Evolutionary conservation across 1,140 invertebrate species (phyloP).

Genomic region (Macrostomum lignano): DNA sequence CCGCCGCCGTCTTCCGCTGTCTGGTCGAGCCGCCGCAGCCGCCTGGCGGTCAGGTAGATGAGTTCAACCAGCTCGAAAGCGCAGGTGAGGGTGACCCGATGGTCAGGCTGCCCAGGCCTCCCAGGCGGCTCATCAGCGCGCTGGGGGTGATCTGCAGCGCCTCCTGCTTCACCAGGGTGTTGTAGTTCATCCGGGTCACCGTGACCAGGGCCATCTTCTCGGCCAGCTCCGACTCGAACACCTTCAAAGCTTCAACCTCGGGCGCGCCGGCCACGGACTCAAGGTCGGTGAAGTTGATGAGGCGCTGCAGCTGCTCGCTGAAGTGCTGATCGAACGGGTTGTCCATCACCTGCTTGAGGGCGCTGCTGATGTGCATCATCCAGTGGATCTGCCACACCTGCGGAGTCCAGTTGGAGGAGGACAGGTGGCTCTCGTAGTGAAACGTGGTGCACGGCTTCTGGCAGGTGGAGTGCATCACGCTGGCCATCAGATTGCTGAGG

Average conservation of each 20-base stretch:
- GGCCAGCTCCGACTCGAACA: not conserved
- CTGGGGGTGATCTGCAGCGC: not conserved
- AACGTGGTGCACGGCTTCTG: not conserved
- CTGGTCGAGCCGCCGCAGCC: too few relatives aligned
- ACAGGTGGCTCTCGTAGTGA: not conserved
- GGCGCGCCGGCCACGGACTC: not conserved
- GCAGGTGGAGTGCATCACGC: too few relatives aligned
- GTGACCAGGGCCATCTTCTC: not conserved
- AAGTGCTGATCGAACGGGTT: too few relatives aligned
- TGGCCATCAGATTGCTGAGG: too few relatives aligned
- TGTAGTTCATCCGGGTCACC: not conserved
- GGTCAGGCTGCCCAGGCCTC: not conserved
- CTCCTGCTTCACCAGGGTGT: not conserved
- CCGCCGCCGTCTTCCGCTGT: too few relatives aligned
- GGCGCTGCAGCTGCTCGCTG: too few relatives aligned
- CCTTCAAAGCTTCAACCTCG: not conserved
- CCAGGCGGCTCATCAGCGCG: not conserved
- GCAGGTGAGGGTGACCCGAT: not conserved
- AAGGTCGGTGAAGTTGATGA: not conserved
- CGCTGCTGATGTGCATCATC: not conserved
- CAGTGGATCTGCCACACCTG: not conserved
- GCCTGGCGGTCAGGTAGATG: too few relatives aligned
- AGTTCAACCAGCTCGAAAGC: conserved; percentile 1
- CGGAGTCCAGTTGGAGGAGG: not conserved
- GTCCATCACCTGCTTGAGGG: too few relatives aligned